Evolutionary conservation across 2,888 invertebrate genomes (phyloP).

Genomic region (Tetragonula carbonaria): DNA sequence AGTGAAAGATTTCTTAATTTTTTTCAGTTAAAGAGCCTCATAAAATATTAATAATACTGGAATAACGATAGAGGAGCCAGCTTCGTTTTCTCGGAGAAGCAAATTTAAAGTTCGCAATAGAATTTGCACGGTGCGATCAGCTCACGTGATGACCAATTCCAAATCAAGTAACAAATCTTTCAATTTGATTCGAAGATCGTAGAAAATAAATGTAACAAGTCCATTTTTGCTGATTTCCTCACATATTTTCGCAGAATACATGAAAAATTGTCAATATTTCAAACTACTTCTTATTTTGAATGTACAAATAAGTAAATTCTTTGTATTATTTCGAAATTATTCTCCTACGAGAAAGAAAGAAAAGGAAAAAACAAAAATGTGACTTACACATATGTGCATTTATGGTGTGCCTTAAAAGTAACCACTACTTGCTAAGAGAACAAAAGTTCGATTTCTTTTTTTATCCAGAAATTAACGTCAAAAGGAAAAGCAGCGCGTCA

Average conservation of each 20-base stretch:
- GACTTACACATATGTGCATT: too few species aligned
- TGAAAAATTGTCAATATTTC: too few species aligned
- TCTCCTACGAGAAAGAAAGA: too few species aligned
- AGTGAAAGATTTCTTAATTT: slow-evolving; percentile 1
- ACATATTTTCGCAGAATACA: too few species aligned
- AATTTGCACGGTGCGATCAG: slow-evolving; percentile 67
- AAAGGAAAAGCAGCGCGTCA: slow-evolving; percentile 73
- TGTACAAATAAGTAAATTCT: too few species aligned
- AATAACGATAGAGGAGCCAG: slow-evolving; percentile 36
- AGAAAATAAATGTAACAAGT: too few species aligned
- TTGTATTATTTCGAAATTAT: too few species aligned
- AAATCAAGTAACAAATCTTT: slow-evolving; percentile 69
- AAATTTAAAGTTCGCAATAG: slow-evolving; percentile 72
- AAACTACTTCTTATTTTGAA: too few species aligned
- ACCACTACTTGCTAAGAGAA: not conserved
- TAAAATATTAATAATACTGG: slow-evolving; percentile 4
- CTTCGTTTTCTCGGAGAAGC: slow-evolving; percentile 44
- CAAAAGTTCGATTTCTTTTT: not conserved
- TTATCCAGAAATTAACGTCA: slow-evolving; percentile 67
- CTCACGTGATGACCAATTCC: slow-evolving; percentile 54
- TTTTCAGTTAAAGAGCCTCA: not conserved
- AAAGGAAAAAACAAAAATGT: too few species aligned
- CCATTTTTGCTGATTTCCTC: too few species aligned
- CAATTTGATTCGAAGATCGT: too few species aligned
- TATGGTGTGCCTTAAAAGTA: too few species aligned